These are phyloP conservation scores for Radopholus similis DNA, from an alignment of 1,140 invertebrate genomes.

Conservation along the genomic window DNA sequence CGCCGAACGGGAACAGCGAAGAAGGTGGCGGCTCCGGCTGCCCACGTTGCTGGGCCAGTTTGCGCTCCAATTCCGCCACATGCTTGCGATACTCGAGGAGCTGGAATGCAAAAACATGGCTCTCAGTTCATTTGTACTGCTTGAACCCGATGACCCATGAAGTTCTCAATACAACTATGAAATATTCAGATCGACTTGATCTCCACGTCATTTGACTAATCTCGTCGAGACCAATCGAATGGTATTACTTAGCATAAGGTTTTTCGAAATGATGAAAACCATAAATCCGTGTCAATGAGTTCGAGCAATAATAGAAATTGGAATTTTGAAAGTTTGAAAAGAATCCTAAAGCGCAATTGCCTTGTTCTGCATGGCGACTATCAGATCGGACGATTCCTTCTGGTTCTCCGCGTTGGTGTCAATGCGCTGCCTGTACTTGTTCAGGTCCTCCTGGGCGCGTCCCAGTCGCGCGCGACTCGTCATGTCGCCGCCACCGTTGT, in stretches of 20 bases:
- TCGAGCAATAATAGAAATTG: not conserved
- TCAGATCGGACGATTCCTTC: conserved; percentile 56
- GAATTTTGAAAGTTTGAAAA: not conserved
- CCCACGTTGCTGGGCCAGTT: conserved; percentile 35
- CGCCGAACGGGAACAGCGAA: conserved; percentile 46
- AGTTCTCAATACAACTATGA: no score
- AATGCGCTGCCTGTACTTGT: conserved; percentile 56
- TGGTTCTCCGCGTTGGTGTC: conserved; percentile 59
- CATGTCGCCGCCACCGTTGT: conserved; percentile 41
- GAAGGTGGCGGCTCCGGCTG: conserved; percentile 17
- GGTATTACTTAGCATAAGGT: no score
- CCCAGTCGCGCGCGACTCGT: conserved; percentile 46
- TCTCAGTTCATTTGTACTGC: not conserved
- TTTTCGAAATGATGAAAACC: no score
- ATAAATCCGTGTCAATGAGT: no score
- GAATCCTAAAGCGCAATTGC: conserved; percentile 22
- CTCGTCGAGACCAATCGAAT: no score
- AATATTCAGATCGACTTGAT: no score
- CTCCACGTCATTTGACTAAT: no score
- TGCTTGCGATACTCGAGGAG: conserved; percentile 56
- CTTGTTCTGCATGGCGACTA: conserved; percentile 56
- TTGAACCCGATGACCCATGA: no score
- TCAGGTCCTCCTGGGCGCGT: conserved; percentile 56
- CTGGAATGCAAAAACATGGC: conserved; percentile 19
- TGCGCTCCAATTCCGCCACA: conserved; percentile 53